Percentiles rank a stretch among this genome's conserved stretches.
Conservation (phyloP, 1,140 invertebrate genomes). For the Papilio polytes region DNA sequence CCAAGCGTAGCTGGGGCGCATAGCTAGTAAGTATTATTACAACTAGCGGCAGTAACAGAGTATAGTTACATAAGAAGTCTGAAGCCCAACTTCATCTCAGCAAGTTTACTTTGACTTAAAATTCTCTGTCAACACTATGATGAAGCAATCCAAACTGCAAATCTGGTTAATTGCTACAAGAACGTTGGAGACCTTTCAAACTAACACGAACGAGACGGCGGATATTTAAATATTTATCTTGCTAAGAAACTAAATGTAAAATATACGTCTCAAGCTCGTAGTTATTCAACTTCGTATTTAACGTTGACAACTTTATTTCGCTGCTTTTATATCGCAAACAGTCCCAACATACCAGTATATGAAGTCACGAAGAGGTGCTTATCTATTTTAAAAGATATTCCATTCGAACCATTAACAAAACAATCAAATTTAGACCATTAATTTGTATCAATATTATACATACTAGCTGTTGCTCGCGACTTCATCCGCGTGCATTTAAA, state of each 20-base stretch:
- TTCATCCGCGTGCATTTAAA: no score
- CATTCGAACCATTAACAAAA: not conserved
- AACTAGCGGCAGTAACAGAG: not conserved
- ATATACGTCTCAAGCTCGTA: slow-evolving; percentile 12
- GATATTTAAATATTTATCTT: slow-evolving; percentile 46
- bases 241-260: slow-evolving; percentile 25
- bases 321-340: not conserved
- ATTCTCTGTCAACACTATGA: slow-evolving; percentile 54
- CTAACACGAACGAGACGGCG: slow-evolving; percentile 44
- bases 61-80: not conserved
- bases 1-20: no score
- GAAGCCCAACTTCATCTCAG: slow-evolving; percentile 10
- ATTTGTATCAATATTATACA: no score
- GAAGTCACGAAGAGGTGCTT: not conserved
- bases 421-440: not conserved
- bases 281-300: not conserved
- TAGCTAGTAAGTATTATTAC: no score
- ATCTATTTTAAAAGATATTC: not conserved
- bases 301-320: not conserved
- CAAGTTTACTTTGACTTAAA: slow-evolving; percentile 54
- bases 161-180: slow-evolving; percentile 61
- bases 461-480: no score
- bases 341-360: no score
- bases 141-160: slow-evolving; percentile 53
- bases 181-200: slow-evolving; percentile 50